These are phyloP conservation scores for Belgica antarctica DNA, from an alignment of 2,888 invertebrate species.

Conservation along the genomic window DNA sequence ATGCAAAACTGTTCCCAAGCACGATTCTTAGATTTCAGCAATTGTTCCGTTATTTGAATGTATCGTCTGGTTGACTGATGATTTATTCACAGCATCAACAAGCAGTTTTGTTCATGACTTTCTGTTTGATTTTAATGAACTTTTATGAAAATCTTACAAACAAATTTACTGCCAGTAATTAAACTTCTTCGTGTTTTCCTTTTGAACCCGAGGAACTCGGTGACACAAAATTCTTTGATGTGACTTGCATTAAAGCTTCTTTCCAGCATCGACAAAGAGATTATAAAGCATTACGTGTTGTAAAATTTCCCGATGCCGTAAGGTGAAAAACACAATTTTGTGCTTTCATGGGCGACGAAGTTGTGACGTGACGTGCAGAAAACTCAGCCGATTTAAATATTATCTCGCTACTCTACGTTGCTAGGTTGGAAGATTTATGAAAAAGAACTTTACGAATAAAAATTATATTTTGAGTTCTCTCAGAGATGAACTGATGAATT, in stretches of 20 bases:
- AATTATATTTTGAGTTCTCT: not conserved
- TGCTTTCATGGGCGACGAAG: not conserved
- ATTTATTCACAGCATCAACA: no score
- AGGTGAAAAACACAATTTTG: not conserved
- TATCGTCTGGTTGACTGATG: no score
- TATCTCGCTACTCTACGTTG: not conserved
- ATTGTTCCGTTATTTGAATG: no score
- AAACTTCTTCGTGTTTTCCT: not conserved
- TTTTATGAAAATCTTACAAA: no score
- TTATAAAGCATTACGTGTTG: not conserved
- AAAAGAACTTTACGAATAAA: not conserved
- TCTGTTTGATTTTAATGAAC: no score
- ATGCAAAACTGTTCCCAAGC: no score
- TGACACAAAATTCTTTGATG: not conserved
- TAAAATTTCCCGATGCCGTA: not conserved
- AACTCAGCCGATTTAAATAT: not conserved
- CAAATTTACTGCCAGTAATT: no score
- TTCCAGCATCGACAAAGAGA: not conserved
- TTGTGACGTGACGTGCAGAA: not conserved
- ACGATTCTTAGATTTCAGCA: no score
- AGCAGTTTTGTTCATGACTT: no score
- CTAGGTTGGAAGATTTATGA: slow-evolving; percentile 19
- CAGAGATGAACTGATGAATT: no score
- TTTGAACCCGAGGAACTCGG: not conserved
- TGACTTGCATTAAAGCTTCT: not conserved